Evolutionary conservation across 2,113 vertebrate genomes (phyloP), one percentile per base, ranked within the genome.

Genomic region (Leuciscus idus): DNA sequence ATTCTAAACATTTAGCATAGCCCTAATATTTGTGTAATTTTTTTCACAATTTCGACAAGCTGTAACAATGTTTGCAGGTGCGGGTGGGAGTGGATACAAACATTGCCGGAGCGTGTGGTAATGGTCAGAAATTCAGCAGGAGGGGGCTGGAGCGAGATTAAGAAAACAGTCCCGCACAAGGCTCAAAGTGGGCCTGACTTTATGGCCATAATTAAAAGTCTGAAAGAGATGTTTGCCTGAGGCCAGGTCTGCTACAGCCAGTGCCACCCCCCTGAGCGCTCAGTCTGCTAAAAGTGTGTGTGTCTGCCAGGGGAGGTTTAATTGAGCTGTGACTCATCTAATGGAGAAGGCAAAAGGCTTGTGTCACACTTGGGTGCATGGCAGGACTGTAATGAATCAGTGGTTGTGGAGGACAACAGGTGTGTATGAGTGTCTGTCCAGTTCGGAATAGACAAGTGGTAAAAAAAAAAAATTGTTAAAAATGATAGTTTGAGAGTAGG

Each of bases 301-400:
- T 85, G 83, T 81, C 52, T 57, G 57, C 62, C 52, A 12, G 46
- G 73, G 75, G 78, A 84, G 75, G 26, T 84, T 86, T 86, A 89
- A 89, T 84, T 84, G 61, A 86, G 82, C 85, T 36, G 82, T 84
- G 88, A 89, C 66, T 89, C 88, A 89, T 86, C 81, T 76, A 86
- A 86, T 84, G 77, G 76, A 66, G 62, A 84, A 84, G 64, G 82
- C 75, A 72, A 86, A 50, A 80, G 64, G 81, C 81, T 86, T 66
- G 57, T 85, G 73, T 79, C 84, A 66, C 83, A 80, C 48, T 57
- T 74, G 76, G 76, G 76, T 19, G 84, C 75, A 84, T 61, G 81
- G 68, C 68, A 64, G 30, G 46, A 48, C 46, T 68, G 48, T 77
- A 72, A 86, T 89, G 85, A 86, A 70, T 83, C 75, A 43, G 36